A percentile compares a stretch with the other conserved stretches of the same genome.
Evolutionary conservation across 1,140 invertebrate genomes (phyloP).

Genomic region (Drosophila rufa): DNA sequence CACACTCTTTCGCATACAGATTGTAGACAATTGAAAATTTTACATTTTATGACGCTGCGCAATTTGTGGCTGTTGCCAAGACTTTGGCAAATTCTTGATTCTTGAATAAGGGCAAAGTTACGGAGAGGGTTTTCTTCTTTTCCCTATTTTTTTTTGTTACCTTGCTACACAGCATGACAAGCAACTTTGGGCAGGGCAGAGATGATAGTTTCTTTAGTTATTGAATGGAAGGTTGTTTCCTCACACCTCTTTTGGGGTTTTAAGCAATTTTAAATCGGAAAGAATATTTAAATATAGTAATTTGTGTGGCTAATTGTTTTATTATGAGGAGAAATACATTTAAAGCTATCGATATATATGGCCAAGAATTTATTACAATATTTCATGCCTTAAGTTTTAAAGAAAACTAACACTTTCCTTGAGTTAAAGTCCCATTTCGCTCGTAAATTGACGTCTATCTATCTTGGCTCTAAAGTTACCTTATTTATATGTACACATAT

Average conservation of each 20-base stretch:
- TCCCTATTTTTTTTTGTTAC: constrained; percentile 9
- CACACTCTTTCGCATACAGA: constrained; percentile 49
- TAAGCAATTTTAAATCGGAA: too few species aligned
- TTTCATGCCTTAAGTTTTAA: neutral
- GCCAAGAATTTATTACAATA: neutral
- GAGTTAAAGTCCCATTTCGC: neutral
- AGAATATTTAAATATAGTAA: neutral
- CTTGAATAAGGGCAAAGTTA: constrained; percentile 15
- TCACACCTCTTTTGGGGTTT: neutral
- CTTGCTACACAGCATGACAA: constrained; percentile 38
- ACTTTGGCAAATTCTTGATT: constrained; percentile 54
- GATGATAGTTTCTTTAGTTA: constrained; percentile 43
- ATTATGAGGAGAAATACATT: too few species aligned
- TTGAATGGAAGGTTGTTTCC: constrained; percentile 8
- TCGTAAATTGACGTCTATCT: constrained; percentile 36
- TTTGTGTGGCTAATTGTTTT: neutral
- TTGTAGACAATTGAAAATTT: constrained; percentile 82
- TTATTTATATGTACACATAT: constrained; percentile 49
- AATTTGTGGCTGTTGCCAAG: constrained; percentile 67
- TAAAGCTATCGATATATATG: too few species aligned
- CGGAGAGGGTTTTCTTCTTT: neutral
- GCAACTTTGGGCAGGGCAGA: constrained; percentile 17
- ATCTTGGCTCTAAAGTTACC: constrained; percentile 32
- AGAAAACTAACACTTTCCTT: constrained; percentile 3
- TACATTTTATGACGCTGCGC: constrained; percentile 82